These are phyloP conservation scores for Aphyosemion australe DNA, from an alignment of 2,113 vertebrate genomes.

Conservation along the genomic window DNA sequence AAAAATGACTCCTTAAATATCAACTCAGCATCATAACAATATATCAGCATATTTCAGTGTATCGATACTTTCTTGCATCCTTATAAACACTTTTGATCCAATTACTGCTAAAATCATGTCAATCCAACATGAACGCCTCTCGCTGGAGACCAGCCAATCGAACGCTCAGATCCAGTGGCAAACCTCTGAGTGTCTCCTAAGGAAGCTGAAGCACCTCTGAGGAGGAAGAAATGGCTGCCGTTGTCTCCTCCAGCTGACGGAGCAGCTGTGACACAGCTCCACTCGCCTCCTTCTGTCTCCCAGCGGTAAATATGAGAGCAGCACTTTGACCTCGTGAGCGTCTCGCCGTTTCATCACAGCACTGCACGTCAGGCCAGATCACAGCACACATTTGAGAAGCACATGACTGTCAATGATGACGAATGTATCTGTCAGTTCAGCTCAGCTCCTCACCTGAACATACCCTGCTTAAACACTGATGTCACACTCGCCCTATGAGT, in stretches of 20 bases:
- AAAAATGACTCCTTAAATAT: too few relatives aligned
- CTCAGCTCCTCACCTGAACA: slow-evolving; percentile 43
- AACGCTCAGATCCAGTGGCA: neutral
- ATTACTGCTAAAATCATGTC: slow-evolving; percentile 27
- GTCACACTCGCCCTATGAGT: slow-evolving; percentile 33
- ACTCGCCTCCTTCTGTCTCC: slow-evolving; percentile 45
- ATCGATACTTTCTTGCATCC: too few relatives aligned
- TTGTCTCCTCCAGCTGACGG: slow-evolving; percentile 44
- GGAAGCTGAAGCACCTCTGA: neutral
- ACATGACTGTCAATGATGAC: slow-evolving; percentile 63
- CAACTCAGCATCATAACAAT: too few relatives aligned
- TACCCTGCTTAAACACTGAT: slow-evolving; percentile 38
- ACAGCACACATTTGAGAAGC: slow-evolving; percentile 54
- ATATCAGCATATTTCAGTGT: too few relatives aligned
- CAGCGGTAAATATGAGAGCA: slow-evolving; percentile 69
- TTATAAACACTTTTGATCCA: neutral
- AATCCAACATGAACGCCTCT: slow-evolving; percentile 14
- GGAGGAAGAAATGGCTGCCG: slow-evolving; percentile 33
- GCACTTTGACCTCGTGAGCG: slow-evolving; percentile 68
- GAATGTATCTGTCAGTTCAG: slow-evolving; percentile 67
- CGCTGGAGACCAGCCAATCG: neutral
- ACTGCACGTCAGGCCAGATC: slow-evolving; percentile 56
- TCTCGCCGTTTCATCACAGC: slow-evolving; percentile 57
- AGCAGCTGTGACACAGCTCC: slow-evolving; percentile 34
- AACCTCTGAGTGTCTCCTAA: neutral